Evolutionary conservation across 2,888 invertebrate species (phyloP).

Genomic region (Zelleria hepariella): DNA sequence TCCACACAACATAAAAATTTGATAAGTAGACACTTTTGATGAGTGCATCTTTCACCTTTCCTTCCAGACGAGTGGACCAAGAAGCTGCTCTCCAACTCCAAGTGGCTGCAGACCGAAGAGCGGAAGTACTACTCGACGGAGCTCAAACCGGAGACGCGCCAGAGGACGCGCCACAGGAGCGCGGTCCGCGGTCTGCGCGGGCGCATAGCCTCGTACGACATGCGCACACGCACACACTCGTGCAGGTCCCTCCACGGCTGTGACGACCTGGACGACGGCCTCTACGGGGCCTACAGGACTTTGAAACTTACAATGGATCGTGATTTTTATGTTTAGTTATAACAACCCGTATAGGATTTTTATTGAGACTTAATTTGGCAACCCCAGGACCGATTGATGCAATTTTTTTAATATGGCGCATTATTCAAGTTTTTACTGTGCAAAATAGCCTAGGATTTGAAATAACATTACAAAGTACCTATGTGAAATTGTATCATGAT

Average conservation of each 20-base stretch:
- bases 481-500: too few species aligned
- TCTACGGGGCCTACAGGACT: conserved; percentile 54
- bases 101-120: conserved; percentile 81
- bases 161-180: conserved; percentile 36
- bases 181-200: conserved; percentile 36
- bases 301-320: conserved; percentile 37
- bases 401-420: too few species aligned
- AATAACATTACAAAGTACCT: too few species aligned
- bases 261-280: conserved; percentile 50
- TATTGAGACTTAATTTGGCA: background rate
- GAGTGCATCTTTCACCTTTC: background rate
- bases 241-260: conserved; percentile 43
- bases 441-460: too few species aligned
- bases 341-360: too few species aligned
- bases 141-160: conserved; percentile 38
- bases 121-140: conserved; percentile 55
- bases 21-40: background rate
- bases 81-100: conserved; percentile 75
- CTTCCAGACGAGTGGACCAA: conserved; percentile 77
- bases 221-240: conserved; percentile 52
- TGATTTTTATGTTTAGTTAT: conserved; percentile 28
- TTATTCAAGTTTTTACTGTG: too few species aligned
- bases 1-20: too few species aligned
- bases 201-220: conserved; percentile 48
- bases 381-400: too few species aligned